Percentiles rank a stretch among this genome's conserved stretches.
These are phyloP conservation scores for Parotocinclus haroldoi DNA, from an alignment of 2,797 vertebrate species.

Conservation along the genomic window DNA sequence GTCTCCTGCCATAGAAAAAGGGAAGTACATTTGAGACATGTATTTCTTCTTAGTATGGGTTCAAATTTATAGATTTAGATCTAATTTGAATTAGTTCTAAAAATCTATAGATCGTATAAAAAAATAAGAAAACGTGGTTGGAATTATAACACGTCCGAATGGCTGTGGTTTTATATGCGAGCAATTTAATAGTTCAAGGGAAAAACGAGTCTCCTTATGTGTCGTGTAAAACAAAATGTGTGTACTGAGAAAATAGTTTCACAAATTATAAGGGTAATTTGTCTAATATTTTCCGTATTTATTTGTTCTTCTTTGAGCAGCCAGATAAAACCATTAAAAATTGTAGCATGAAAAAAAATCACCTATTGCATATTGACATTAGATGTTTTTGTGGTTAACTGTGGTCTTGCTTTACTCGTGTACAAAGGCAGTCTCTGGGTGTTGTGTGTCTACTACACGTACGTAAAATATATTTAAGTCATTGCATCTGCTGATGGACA, in stretches of 20 bases:
- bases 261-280: no score
- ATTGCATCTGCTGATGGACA: constrained; percentile 23
- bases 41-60: no score
- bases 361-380: constrained; percentile 34
- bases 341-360: constrained; percentile 19
- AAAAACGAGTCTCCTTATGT: no score
- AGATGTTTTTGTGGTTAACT: constrained; percentile 35
- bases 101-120: no score
- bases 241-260: no score
- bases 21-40: not conserved
- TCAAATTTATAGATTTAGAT: no score
- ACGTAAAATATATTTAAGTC: constrained; percentile 37
- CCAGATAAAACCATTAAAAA: constrained; percentile 18
- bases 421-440: constrained; percentile 38
- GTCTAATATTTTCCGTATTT: not conserved
- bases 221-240: no score
- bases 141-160: no score
- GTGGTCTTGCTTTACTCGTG: constrained; percentile 44
- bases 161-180: no score
- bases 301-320: not conserved
- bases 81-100: no score
- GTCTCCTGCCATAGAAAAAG: constrained; percentile 20
- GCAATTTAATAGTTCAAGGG: no score
- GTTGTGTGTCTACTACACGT: constrained; percentile 37
- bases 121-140: no score